Conservation (phyloP, 2,888 invertebrate genomes). For the Clunio marinus region DNA sequence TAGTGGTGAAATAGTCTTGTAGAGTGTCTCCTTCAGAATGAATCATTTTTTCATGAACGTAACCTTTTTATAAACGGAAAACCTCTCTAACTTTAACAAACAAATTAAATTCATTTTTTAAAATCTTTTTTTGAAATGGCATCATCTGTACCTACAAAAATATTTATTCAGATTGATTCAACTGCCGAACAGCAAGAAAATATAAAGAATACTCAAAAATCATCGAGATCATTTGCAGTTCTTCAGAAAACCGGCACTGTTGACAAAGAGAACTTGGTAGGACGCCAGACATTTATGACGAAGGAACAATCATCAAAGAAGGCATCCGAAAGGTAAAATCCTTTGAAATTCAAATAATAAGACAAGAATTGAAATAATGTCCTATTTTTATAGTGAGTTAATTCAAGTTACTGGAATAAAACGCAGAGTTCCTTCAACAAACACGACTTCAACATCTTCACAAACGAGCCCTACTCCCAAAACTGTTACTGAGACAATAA, state of each 20-base stretch:
- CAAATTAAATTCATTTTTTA: no score
- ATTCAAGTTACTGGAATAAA: slow-evolving; percentile 43
- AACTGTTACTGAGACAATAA: slow-evolving; percentile 53
- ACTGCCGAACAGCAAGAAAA: slow-evolving; percentile 55
- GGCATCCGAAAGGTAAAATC: slow-evolving; percentile 51
- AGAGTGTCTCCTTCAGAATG: no score
- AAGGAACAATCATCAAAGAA: slow-evolving; percentile 56
- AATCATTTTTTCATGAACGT: no score
- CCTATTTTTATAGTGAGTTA: slow-evolving; percentile 45
- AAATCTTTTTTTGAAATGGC: no score
- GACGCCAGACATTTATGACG: slow-evolving; percentile 56
- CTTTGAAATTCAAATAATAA: background rate
- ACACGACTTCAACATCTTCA: slow-evolving; percentile 33
- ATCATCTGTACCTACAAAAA: slow-evolving; percentile 47
- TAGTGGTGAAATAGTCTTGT: no score
- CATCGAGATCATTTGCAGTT: slow-evolving; percentile 69
- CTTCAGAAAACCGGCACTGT: slow-evolving; percentile 63
- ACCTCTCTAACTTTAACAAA: background rate
- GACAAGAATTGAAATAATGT: background rate
- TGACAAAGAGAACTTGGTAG: slow-evolving; percentile 73
- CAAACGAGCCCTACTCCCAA: slow-evolving; percentile 60
- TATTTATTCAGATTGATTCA: slow-evolving; percentile 50
- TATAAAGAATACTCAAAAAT: slow-evolving; percentile 59
- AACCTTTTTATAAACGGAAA: no score
- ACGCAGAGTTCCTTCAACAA: slow-evolving; percentile 49